phyloP scores from a whole-genome alignment of 2,797 vertebrate species.

The Iguana delicatissima region DNA sequence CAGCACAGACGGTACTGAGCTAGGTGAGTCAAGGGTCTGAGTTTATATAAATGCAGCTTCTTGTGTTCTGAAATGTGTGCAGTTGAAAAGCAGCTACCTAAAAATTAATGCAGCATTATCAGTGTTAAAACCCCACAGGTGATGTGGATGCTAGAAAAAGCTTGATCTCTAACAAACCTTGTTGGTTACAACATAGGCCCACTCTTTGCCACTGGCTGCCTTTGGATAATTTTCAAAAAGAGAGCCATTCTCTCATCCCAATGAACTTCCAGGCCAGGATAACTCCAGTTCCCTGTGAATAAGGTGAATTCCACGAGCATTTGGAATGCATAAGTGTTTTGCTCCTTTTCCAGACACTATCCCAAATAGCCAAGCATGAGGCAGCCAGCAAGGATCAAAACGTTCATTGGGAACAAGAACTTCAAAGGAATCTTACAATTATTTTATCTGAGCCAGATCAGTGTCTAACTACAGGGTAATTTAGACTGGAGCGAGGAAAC shows the following conservation, averaged over 20 bases:
- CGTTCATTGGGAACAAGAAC: slow-evolving; percentile 43
- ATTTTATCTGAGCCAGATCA: slow-evolving; percentile 73
- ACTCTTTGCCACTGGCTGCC: not conserved
- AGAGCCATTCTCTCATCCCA: not conserved
- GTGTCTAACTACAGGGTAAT: slow-evolving; percentile 48
- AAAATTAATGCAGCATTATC: not conserved
- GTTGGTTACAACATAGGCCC: not conserved
- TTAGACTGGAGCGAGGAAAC: slow-evolving; percentile 58
- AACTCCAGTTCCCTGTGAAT: not conserved
- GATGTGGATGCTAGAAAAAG: not conserved
- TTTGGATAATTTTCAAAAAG: not conserved
- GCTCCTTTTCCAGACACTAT: slow-evolving; percentile 53
- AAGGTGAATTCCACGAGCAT: slow-evolving; percentile 11
- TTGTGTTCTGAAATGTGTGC: not conserved
- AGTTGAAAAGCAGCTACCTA: not conserved
- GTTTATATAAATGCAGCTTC: not conserved
- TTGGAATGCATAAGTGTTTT: not conserved
- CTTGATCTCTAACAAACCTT: not conserved
- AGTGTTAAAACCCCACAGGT: not conserved
- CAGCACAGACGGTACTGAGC: not conserved
- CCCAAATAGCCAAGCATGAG: slow-evolving; percentile 39
- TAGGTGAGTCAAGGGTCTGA: not conserved
- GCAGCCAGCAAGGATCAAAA: slow-evolving; percentile 59
- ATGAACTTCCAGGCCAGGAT: not conserved
- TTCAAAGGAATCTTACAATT: slow-evolving; percentile 72